phyloP scores from a whole-genome alignment of 2,113 vertebrate species.

The Rhineura floridana region DNA sequence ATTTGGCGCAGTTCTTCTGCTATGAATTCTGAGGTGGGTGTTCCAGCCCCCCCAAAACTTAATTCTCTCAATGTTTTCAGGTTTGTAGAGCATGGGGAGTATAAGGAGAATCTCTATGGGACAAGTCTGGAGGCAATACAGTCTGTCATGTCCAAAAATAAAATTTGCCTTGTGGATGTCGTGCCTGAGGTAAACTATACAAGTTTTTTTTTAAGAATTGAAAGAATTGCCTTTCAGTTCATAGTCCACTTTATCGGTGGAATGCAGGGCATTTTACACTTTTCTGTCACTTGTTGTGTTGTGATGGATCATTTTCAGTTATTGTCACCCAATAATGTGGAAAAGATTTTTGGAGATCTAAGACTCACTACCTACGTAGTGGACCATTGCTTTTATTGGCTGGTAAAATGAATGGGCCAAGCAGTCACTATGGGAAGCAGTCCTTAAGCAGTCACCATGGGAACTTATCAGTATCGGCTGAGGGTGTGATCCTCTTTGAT shows the following conservation, averaged over 20 bases:
- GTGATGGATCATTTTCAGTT: neutral
- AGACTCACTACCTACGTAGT: neutral
- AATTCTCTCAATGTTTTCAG: slow-evolving; percentile 66
- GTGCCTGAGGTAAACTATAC: slow-evolving; percentile 88
- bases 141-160: slow-evolving; percentile 84
- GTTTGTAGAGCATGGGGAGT: slow-evolving; percentile 93
- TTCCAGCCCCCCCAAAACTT: neutral
- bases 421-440: no score
- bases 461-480: no score
- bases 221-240: neutral
- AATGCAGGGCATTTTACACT: no score
- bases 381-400: neutral
- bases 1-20: neutral
- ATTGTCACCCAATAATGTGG: neutral
- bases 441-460: no score
- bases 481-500: neutral
- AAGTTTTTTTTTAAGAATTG: neutral
- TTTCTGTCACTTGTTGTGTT: neutral
- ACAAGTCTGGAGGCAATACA: slow-evolving; percentile 92
- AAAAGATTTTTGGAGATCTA: neutral
- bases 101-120: slow-evolving; percentile 93
- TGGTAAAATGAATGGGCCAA: neutral
- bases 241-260: no score
- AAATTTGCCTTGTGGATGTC: slow-evolving; percentile 92
- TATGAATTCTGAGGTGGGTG: neutral